These are phyloP conservation scores for Echiichthys vipera DNA, from an alignment of 2,797 vertebrate species.

Conservation along the genomic window DNA sequence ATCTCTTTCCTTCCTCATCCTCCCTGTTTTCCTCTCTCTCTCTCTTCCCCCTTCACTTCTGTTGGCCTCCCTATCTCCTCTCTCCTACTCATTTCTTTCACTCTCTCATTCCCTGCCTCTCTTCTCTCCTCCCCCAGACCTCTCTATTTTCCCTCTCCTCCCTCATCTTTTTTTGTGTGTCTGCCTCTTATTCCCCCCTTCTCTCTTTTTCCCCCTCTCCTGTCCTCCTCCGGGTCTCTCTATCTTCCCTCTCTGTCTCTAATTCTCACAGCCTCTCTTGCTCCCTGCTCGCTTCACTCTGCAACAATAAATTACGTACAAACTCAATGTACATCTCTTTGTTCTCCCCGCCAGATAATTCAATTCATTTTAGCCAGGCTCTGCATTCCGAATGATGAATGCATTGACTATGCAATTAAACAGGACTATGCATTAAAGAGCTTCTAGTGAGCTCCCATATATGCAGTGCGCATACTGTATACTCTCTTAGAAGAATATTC, in stretches of 20 bases:
- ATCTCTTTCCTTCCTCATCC: slow-evolving; percentile 72
- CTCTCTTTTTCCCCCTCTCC: slow-evolving; percentile 51
- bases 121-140: slow-evolving; percentile 54
- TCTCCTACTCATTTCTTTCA: slow-evolving; percentile 66
- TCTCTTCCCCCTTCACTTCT: slow-evolving; percentile 27
- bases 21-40: slow-evolving; percentile 79
- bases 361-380: slow-evolving; percentile 86
- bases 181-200: slow-evolving; percentile 30
- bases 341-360: slow-evolving; percentile 86
- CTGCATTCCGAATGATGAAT: slow-evolving; percentile 86
- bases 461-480: slow-evolving; percentile 51
- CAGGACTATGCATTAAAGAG: slow-evolving; percentile 78
- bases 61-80: slow-evolving; percentile 83
- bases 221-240: slow-evolving; percentile 84
- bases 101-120: slow-evolving; percentile 44
- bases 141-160: slow-evolving; percentile 60
- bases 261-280: slow-evolving; percentile 84
- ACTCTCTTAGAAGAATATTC: slow-evolving; percentile 51
- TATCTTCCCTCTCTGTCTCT: slow-evolving; percentile 67
- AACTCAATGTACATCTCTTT: slow-evolving; percentile 88
- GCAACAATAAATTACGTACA: slow-evolving; percentile 86
- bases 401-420: slow-evolving; percentile 86
- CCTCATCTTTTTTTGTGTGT: slow-evolving; percentile 54
- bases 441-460: slow-evolving; percentile 60
- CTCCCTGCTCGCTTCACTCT: slow-evolving; percentile 83